A percentile compares a stretch with the other conserved stretches of the same genome.
Conservation (phyloP, 2,888 invertebrate species). For the Balanococcus diminutus region DNA sequence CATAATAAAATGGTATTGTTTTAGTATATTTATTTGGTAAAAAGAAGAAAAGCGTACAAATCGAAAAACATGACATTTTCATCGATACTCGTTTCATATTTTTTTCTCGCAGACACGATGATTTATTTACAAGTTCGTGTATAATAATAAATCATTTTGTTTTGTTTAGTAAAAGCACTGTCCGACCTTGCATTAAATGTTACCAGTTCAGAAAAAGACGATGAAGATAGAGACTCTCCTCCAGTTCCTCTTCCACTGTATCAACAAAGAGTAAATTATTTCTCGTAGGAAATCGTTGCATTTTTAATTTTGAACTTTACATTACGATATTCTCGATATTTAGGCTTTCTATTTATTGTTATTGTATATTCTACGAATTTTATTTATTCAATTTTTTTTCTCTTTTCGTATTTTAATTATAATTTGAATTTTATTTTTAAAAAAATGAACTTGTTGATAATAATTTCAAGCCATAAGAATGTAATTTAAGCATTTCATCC, state of each 20-base stretch:
- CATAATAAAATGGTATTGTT: neutral
- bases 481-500: constrained; percentile 39
- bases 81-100: neutral
- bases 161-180: constrained; percentile 74
- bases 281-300: constrained; percentile 61
- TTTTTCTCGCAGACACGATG: neutral
- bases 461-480: constrained; percentile 36
- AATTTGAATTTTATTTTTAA: neutral
- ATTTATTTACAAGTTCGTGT: constrained; percentile 45
- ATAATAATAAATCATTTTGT: constrained; percentile 54
- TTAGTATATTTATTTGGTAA: neutral
- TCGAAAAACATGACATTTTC: constrained; percentile 27
- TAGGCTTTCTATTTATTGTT: constrained; percentile 32
- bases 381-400: constrained; percentile 10
- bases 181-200: constrained; percentile 71
- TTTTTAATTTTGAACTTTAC: constrained; percentile 17
- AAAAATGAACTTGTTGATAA: constrained; percentile 17
- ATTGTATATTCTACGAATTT: constrained; percentile 12
- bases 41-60: neutral
- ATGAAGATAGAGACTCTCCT: constrained; percentile 67
- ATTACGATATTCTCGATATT: neutral
- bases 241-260: constrained; percentile 80
- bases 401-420: constrained; percentile 2
- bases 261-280: constrained; percentile 86
- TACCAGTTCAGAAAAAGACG: constrained; percentile 67